A percentile compares a stretch with the other conserved stretches of the same genome.
Evolutionary conservation across 2,113 vertebrate genomes (phyloP).

Genomic region (Pituophis catenifer): DNA sequence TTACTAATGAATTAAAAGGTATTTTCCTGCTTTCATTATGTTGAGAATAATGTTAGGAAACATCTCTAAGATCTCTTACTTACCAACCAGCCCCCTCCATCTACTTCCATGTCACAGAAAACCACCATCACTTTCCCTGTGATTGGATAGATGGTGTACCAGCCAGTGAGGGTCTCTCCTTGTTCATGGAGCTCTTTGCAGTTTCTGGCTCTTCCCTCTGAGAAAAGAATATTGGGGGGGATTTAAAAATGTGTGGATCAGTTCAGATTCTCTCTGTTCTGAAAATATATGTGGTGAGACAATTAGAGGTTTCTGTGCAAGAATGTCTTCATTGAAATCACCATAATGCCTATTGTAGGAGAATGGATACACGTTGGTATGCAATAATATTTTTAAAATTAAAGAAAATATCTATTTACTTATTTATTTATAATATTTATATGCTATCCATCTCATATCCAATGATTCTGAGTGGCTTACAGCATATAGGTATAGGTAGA

Average conservation of each 20-base stretch:
- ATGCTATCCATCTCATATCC: no score
- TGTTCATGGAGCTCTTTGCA: not conserved
- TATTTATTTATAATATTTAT: no score
- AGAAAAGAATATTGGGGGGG: not conserved
- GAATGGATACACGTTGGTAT: not conserved
- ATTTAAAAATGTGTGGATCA: not conserved
- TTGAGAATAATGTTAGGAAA: no score
- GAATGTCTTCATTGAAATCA: not conserved
- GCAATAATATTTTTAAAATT: not conserved
- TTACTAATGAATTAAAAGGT: not conserved
- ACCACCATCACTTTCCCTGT: conserved; percentile 41
- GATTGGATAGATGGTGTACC: conserved; percentile 57
- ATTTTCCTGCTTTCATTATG: not conserved
- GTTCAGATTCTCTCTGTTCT: not conserved
- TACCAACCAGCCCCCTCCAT: conserved; percentile 70
- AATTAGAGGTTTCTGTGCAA: not conserved
- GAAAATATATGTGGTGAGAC: not conserved
- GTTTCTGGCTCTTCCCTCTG: conserved; percentile 11
- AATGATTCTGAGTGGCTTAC: no score
- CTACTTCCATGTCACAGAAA: conserved; percentile 68
- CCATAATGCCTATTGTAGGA: not conserved
- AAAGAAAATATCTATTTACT: not conserved
- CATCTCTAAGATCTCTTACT: not conserved
- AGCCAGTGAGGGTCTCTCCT: conserved; percentile 24
- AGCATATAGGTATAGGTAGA: no score